Evolutionary conservation across 2,113 vertebrate species (phyloP), one percentile per base, ranked within the genome.

Genomic region (Reinhardtius hippoglossoides): DNA sequence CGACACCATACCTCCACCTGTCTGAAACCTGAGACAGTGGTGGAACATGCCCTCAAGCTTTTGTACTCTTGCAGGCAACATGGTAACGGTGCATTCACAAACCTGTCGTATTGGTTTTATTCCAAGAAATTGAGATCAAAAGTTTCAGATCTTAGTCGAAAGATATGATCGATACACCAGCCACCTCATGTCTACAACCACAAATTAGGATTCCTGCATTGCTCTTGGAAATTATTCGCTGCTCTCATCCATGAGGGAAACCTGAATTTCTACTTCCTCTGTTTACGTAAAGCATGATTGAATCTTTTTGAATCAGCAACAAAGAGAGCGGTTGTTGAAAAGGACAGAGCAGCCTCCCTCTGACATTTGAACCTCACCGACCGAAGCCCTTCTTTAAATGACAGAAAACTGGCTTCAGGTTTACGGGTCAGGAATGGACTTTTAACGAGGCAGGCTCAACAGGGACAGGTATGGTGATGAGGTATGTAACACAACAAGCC

Each of bases 231-330:
- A 42, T 13, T 0, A 50, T 7, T 18, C 2, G 0, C 46, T 5
- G 6, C 2, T 7, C 15, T 35, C 10, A 44, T 56, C 55, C 1
- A n/a, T 20, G 2, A 52, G 12, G 27, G 50, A 54, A 78, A 81
- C 74, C 50, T 13, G 71, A 70, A 35, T 52, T 46, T 61, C 44
- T 21, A 27, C 69, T 60, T 81, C 14, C 18, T 59, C 78, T 74
- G 62, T 71, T 65, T 37, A 23, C 1, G 4, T 9, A 2, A 50
- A 31, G 66, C 55, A 56, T 50, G 26, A 31, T 3, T 20, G 40
- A 65, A 71, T 42, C 20, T 20, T 27, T 71, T 80, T 18, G 4
- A 21, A 16, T 21, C 20, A 55, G 42, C 7, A 3, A 82, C 72
- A 86, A 63, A 67, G 60, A 18, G 58, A 56, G 37, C 62, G 2